Percentiles rank a stretch among this genome's conserved stretches.
These are phyloP conservation scores for Bugula neritina DNA, from an alignment of 2,888 invertebrate species.

Conservation along the genomic window DNA sequence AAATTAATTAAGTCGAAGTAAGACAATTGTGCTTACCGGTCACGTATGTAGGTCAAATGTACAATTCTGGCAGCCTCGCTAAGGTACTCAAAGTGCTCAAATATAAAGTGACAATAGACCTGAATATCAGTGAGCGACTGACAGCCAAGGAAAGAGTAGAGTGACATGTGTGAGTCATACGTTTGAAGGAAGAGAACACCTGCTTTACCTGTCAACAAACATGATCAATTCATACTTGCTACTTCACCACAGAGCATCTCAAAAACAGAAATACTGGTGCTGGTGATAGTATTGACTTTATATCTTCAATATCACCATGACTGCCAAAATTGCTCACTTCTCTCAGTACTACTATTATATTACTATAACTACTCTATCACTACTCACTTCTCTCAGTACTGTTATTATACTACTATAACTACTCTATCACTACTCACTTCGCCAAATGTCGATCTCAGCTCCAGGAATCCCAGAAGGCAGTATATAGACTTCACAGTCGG, in stretches of 20 bases:
- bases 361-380: too few species aligned
- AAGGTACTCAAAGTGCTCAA: slow-evolving; percentile 33
- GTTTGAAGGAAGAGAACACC: slow-evolving; percentile 32
- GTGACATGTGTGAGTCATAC: slow-evolving; percentile 29
- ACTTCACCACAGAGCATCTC: too few species aligned
- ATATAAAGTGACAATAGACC: slow-evolving; percentile 33
- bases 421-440: too few species aligned
- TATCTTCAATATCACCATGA: too few species aligned
- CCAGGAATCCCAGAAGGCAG: slow-evolving; percentile 34
- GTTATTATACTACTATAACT: too few species aligned
- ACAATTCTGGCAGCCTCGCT: slow-evolving; percentile 29
- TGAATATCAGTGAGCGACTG: slow-evolving; percentile 30
- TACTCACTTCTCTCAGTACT: too few species aligned
- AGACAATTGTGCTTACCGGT: slow-evolving; percentile 27
- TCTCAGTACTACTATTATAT: too few species aligned
- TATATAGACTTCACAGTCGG: slow-evolving; percentile 30
- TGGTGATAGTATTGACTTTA: too few species aligned
- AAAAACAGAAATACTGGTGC: too few species aligned
- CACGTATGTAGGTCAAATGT: slow-evolving; percentile 34
- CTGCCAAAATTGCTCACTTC: too few species aligned
- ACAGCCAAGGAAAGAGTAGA: slow-evolving; percentile 33
- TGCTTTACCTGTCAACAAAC: slow-evolving; percentile 27
- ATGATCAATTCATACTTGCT: background rate
- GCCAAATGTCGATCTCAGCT: slow-evolving; percentile 33
- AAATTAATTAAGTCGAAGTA: background rate